phyloP scores from a whole-genome alignment of 1,140 invertebrate species.

The Lerema accius region DNA sequence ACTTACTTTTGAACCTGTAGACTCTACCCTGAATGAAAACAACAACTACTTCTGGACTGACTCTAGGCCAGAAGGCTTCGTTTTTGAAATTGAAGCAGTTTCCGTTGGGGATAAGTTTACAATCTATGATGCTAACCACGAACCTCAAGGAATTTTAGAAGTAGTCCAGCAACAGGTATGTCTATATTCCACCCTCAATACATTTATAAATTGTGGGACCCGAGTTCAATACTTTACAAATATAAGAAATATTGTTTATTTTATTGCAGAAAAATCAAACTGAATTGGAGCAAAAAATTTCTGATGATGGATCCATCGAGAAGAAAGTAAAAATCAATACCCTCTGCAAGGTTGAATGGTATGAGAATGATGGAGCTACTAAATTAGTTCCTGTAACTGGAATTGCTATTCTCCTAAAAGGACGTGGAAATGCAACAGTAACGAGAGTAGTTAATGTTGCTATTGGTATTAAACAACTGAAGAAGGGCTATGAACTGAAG shows the following conservation, averaged over 20 bases:
- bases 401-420: conserved; percentile 83
- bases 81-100: conserved; percentile 88
- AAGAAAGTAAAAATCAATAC: conserved; percentile 86
- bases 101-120: conserved; percentile 88
- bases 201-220: not conserved
- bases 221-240: conserved; percentile 3
- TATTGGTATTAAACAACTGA: conserved; percentile 83
- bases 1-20: conserved; percentile 87
- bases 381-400: conserved; percentile 84
- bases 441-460: conserved; percentile 83
- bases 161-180: conserved; percentile 84
- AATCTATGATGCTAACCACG: conserved; percentile 85
- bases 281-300: conserved; percentile 75
- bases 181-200: not conserved
- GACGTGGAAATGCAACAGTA: conserved; percentile 76
- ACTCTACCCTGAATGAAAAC: conserved; percentile 86
- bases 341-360: conserved; percentile 87
- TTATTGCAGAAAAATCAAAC: conserved; percentile 76
- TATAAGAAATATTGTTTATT: conserved; percentile 18
- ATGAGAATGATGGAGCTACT: conserved; percentile 83
- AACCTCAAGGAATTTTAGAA: conserved; percentile 85
- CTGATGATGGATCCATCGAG: conserved; percentile 81
- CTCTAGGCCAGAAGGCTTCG: conserved; percentile 88
- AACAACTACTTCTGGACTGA: conserved; percentile 91
- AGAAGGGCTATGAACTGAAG: conserved; percentile 84